A percentile compares a stretch with the other conserved stretches of the same genome.
Evolutionary conservation across 2,113 vertebrate species (phyloP).

Genomic region (Thunnus thynnus): DNA sequence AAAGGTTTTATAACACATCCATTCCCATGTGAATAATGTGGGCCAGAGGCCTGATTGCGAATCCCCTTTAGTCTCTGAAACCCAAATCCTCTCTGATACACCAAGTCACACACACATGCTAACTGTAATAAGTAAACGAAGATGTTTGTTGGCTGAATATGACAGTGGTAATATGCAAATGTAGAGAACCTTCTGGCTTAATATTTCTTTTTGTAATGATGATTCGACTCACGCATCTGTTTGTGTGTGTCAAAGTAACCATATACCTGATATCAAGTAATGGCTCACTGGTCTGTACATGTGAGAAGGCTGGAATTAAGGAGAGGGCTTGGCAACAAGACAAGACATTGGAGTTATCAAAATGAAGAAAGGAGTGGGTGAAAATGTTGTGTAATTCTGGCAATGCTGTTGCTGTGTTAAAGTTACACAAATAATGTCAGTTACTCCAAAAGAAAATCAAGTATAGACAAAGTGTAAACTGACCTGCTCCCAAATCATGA

Average conservation of each 20-base stretch:
- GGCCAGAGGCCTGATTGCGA: conserved; percentile 25
- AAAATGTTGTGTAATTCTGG: conserved; percentile 29
- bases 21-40: conserved; percentile 13
- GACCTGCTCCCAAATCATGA: background rate
- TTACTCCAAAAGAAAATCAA: conserved; percentile 39
- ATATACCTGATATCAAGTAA: conserved; percentile 30
- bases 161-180: conserved; percentile 40
- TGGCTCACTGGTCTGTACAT: background rate
- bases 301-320: background rate
- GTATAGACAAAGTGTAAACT: conserved; percentile 17
- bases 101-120: background rate
- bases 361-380: background rate
- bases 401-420: conserved; percentile 7
- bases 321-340: background rate
- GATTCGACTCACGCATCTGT: conserved; percentile 29
- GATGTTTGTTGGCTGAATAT: conserved; percentile 21
- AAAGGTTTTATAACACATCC: conserved; percentile 8
- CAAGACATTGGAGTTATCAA: background rate
- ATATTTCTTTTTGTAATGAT: conserved; percentile 4
- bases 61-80: conserved; percentile 25
- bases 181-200: conserved; percentile 25
- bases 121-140: conserved; percentile 23
- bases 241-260: conserved; percentile 32
- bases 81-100: conserved; percentile 14
- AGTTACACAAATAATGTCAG: conserved; percentile 5